Conservation (phyloP, 1,140 invertebrate genomes). For the Zaprionus tsacasi region DNA sequence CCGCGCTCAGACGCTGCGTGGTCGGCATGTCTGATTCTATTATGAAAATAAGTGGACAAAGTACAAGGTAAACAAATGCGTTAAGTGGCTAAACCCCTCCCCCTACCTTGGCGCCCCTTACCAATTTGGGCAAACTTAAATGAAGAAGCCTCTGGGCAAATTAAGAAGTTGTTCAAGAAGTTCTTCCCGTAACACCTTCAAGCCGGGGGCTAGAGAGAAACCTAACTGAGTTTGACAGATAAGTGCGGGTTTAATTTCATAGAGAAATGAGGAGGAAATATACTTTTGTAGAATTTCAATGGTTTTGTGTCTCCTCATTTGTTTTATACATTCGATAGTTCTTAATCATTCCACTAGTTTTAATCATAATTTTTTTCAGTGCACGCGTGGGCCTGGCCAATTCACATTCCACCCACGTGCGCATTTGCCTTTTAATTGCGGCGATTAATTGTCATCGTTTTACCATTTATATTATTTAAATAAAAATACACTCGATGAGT, state of each 20-base stretch:
- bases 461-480: slow-evolving; percentile 30
- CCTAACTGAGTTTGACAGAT: slow-evolving; percentile 42
- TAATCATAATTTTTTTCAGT: too few relatives aligned
- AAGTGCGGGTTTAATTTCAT: slow-evolving; percentile 47
- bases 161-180: slow-evolving; percentile 13
- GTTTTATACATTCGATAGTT: too few relatives aligned
- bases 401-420: slow-evolving; percentile 50
- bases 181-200: slow-evolving; percentile 41
- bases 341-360: too few relatives aligned
- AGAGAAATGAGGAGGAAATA: slow-evolving; percentile 13
- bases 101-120: background rate
- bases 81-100: background rate
- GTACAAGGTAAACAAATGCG: slow-evolving; percentile 11
- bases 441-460: slow-evolving; percentile 53
- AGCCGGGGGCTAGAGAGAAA: slow-evolving; percentile 13
- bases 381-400: slow-evolving; percentile 3
- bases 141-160: slow-evolving; percentile 17
- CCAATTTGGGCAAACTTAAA: slow-evolving; percentile 25
- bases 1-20: slow-evolving; percentile 14
- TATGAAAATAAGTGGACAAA: slow-evolving; percentile 46
- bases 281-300: too few relatives aligned
- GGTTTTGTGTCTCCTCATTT: too few relatives aligned
- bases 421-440: slow-evolving; percentile 72
- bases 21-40: slow-evolving; percentile 65
- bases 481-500: slow-evolving; percentile 8